Conservation (phyloP, 2,797 vertebrate genomes). For the Falco rusticolus region DNA sequence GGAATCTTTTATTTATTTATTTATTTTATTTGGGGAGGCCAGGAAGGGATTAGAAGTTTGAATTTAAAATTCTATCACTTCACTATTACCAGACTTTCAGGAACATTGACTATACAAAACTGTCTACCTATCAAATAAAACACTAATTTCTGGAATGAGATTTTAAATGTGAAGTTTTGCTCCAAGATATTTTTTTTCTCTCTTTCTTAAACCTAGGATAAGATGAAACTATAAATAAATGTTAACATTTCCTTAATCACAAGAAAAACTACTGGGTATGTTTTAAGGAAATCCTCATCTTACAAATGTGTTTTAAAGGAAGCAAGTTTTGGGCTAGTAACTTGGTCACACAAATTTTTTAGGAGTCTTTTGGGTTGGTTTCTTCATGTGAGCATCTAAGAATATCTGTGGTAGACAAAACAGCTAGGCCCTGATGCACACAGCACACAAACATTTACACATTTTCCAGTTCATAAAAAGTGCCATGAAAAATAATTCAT, state of each 20-base stretch:
- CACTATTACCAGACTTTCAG: background rate
- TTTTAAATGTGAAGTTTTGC: background rate
- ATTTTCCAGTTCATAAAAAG: constrained; percentile 17
- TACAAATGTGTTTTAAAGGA: background rate
- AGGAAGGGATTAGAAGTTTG: background rate
- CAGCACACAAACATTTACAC: background rate
- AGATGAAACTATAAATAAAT: background rate
- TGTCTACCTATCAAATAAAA: background rate
- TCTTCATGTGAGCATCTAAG: background rate
- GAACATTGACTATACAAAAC: background rate
- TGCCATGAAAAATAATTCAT: background rate
- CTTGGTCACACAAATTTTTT: background rate
- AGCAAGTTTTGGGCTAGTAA: background rate
- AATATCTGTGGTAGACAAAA: background rate
- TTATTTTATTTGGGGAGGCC: background rate
- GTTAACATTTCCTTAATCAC: background rate
- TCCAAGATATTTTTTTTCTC: background rate
- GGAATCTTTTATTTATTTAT: background rate
- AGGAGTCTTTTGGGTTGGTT: background rate
- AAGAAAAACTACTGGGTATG: background rate
- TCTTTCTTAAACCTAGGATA: background rate
- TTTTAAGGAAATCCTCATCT: background rate
- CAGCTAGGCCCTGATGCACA: background rate
- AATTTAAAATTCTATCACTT: background rate
- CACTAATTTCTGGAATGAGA: background rate